Percentiles rank a stretch among this genome's conserved stretches.
These are phyloP conservation scores for Protobothrops flavoviridis DNA, from an alignment of 2,113 vertebrate genomes.

Conservation along the genomic window DNA sequence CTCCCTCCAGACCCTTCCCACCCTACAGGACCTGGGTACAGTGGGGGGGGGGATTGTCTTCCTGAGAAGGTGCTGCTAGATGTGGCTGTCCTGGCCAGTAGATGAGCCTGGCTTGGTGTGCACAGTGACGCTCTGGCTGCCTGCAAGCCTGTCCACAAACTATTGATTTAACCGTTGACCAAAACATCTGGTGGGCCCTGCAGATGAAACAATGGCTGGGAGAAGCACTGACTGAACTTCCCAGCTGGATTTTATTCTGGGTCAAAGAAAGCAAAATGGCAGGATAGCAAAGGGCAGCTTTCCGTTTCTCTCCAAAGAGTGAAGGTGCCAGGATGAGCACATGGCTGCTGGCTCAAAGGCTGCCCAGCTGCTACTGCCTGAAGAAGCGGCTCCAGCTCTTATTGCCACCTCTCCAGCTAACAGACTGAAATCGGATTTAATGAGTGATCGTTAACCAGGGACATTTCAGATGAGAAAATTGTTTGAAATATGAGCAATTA, in stretches of 20 bases:
- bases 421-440: conserved; percentile 55
- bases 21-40: background rate
- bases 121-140: background rate
- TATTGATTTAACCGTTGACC: background rate
- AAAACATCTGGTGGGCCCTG: background rate
- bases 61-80: background rate
- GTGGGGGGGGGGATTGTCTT: background rate
- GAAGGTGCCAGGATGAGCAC: background rate
- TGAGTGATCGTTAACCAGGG: conserved; percentile 68
- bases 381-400: conserved; percentile 24
- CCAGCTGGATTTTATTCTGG: background rate
- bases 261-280: background rate
- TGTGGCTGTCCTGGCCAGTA: background rate
- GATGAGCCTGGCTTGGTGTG: background rate
- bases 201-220: background rate
- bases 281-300: background rate
- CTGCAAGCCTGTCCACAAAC: background rate
- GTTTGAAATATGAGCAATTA: conserved; percentile 70
- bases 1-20: background rate
- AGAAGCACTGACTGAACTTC: background rate
- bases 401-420: conserved; percentile 22
- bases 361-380: rapidly evolving
- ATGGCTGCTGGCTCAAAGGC: background rate
- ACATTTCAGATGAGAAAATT: conserved; percentile 68
- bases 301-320: background rate